Percentiles rank a stretch among this genome's conserved stretches.
These are phyloP conservation scores for Leptinotarsa rubiginosa DNA, from an alignment of 2,888 invertebrate genomes.

Conservation along the genomic window DNA sequence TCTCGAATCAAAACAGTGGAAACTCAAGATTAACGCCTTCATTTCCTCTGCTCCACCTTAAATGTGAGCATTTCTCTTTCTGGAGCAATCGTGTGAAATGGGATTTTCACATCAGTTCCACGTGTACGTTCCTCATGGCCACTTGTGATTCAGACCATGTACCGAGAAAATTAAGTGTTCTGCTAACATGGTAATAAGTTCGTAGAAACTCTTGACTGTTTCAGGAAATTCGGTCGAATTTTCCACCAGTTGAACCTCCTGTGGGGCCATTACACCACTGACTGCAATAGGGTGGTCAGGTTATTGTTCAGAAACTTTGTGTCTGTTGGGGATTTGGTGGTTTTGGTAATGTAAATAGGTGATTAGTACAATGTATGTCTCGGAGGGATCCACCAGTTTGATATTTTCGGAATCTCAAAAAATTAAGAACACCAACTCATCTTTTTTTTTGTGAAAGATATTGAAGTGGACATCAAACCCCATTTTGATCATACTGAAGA, in stretches of 20 bases:
- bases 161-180: constrained; percentile 9
- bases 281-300: constrained; percentile 3
- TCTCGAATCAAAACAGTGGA: not conserved
- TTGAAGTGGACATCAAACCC: too few species aligned
- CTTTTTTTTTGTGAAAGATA: too few species aligned
- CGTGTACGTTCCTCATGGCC: not conserved
- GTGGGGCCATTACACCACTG: not conserved
- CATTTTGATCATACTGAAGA: too few species aligned
- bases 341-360: not conserved
- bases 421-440: too few species aligned
- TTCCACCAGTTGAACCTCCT: not conserved
- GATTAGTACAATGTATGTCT: not conserved
- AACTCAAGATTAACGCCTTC: not conserved
- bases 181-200: constrained; percentile 8
- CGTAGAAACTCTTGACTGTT: constrained; percentile 7
- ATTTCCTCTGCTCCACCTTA: not conserved
- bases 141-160: not conserved
- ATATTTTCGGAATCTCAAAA: too few species aligned
- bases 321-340: not conserved
- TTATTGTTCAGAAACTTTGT: not conserved
- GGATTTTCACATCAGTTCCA: not conserved
- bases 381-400: too few species aligned
- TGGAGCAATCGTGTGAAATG: not conserved
- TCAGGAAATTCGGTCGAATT: constrained; percentile 1
- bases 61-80: not conserved